Evolutionary conservation across 2,797 vertebrate genomes (phyloP).

Genomic region (Enoplosus armatus): DNA sequence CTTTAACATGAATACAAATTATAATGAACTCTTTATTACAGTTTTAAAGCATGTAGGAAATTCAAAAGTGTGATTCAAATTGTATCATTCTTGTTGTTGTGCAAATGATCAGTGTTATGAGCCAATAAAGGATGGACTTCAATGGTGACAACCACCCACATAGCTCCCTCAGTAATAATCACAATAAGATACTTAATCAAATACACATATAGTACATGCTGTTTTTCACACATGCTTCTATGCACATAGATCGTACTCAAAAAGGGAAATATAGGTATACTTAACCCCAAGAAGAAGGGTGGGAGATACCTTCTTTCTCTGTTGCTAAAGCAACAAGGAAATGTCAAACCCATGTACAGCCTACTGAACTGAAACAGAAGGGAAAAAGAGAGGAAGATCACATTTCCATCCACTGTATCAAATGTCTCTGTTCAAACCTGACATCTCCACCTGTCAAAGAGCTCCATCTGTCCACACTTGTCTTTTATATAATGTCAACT

Average conservation of each 20-base stretch:
- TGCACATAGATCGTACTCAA: neutral
- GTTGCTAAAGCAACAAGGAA: slow-evolving; percentile 73
- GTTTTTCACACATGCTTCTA: slow-evolving; percentile 10
- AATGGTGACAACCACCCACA: slow-evolving; percentile 38
- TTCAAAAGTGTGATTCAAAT: slow-evolving; percentile 12
- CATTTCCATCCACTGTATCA: slow-evolving; percentile 26
- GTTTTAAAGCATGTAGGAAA: slow-evolving; percentile 3
- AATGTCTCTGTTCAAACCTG: slow-evolving; percentile 23
- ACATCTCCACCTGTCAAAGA: slow-evolving; percentile 50
- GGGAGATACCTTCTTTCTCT: slow-evolving; percentile 25
- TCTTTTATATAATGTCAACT: slow-evolving; percentile 21
- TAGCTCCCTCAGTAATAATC: neutral
- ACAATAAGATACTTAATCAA: slow-evolving; percentile 21
- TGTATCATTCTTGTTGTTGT: slow-evolving; percentile 27
- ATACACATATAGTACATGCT: neutral
- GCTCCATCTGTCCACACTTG: neutral
- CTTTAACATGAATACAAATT: neutral
- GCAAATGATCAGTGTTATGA: slow-evolving; percentile 28
- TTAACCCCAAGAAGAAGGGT: slow-evolving; percentile 9
- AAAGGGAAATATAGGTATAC: slow-evolving; percentile 17
- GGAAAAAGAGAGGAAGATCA: slow-evolving; percentile 27
- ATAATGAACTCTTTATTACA: neutral
- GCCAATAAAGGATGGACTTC: slow-evolving; percentile 32
- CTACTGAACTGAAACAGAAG: slow-evolving; percentile 42
- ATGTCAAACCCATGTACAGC: slow-evolving; percentile 46